Evolutionary conservation across 2,113 vertebrate species (phyloP), one percentile per base, ranked within the genome.

Genomic region (Solenodon paradoxus): DNA sequence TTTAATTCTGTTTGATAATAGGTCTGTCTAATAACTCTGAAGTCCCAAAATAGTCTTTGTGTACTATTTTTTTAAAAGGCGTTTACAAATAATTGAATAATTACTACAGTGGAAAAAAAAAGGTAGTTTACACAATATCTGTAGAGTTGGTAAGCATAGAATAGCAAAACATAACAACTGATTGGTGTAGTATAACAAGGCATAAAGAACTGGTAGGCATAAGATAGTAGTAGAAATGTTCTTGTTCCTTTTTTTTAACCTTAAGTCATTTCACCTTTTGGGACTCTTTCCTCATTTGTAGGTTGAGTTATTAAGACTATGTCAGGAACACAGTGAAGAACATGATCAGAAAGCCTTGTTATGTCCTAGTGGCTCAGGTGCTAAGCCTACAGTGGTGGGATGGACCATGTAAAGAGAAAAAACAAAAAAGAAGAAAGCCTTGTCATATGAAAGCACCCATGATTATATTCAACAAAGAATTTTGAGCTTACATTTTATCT

Each of bases 1-100:
- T 81, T 28, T 94, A 49, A 75, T 93, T 93, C 57, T 59, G 40
- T 71, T 71, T 88, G 78, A 53, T 92, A 83, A 83, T 71, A 35
- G 12, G 7, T 66, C 11, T 91, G 45, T 75, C 2, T 30, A 19
- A 64, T 79, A 75, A 77, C 72, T 81, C 9, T 84, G 28, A 79
- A 66, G 13, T 79, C 30, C 42, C 45, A 15, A 78, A 59, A 91
- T 35, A 24, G 9, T 84, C 30, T 90, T 61, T 61, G 69, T 90
- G 4, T 61, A 80, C 10, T 71, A 32, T 5, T 91, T 61, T 80
- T 22, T 59, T 59, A 26, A 26, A 26, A 26, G 57, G 24, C 24
- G 17, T 57, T 17, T 28, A 59, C 7, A 59, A 3, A 59, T 59
- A n/a, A n/a, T n/a, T n/a, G n/a, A n/a, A n/a, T n/a, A n/a, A n/a